A percentile compares a stretch with the other conserved stretches of the same genome.
These are phyloP conservation scores for Aurelia coerulea DNA, from an alignment of 30 jellyfish, hydroid and myxozoan genomes.

Conservation along the genomic window DNA sequence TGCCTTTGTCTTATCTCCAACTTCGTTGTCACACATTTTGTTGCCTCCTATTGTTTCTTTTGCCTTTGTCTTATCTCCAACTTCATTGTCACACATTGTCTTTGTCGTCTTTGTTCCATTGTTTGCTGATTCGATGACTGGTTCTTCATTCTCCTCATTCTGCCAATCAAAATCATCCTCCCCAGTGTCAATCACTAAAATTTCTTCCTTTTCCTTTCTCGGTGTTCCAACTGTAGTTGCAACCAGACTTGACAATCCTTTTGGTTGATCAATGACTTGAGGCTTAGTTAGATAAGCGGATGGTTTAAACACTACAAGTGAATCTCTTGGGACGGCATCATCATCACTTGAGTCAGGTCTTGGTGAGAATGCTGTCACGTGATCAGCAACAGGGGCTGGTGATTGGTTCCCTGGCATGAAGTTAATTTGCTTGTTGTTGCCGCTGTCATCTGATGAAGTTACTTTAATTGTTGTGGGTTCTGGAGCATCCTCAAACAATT, in stretches of 20 bases:
- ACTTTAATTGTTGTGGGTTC: too few relatives aligned
- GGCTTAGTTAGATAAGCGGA: background rate
- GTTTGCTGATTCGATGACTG: too few relatives aligned
- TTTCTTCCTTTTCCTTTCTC: background rate
- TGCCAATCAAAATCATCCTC: background rate
- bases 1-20: background rate
- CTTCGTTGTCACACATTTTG: background rate
- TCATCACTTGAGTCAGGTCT: too few relatives aligned
- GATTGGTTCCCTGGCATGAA: too few relatives aligned
- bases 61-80: background rate
- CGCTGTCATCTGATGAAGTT: too few relatives aligned
- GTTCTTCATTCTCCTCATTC: background rate
- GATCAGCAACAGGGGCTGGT: too few relatives aligned
- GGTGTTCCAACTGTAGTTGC: background rate
- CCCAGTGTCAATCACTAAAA: conserved; percentile 10
- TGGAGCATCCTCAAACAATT: too few relatives aligned
- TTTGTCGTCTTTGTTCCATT: background rate
- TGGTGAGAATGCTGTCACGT: too few relatives aligned
- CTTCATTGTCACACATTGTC: background rate
- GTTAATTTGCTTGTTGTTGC: too few relatives aligned
- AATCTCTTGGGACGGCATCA: too few relatives aligned
- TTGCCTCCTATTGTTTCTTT: background rate
- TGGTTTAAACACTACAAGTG: too few relatives aligned
- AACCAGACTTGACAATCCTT: background rate
- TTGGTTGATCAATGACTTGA: background rate